Evolutionary conservation across 2,888 invertebrate genomes (phyloP), one percentile per base, ranked within the genome.

Genomic region (Thysanoteuthis rhombus): DNA sequence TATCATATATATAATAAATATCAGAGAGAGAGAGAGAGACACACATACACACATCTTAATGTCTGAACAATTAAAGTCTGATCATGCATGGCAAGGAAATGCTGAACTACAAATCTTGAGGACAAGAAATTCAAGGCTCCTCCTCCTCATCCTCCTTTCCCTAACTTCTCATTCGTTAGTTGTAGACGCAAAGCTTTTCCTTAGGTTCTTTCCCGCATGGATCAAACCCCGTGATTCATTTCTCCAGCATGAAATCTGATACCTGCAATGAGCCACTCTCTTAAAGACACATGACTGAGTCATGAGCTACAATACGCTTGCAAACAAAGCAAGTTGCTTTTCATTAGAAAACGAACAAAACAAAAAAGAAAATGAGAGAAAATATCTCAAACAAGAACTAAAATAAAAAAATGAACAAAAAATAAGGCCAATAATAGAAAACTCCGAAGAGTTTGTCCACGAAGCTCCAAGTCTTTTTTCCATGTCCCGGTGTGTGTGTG

Each of bases 211-310:
- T 52, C 52, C 52, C 25, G 28, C 52, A 52, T 52, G 36, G 75
- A 75, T 75, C n/a, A 75, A 75, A 75, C 75, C 75, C 75, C 75
- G 75, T 75, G 75, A 75, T 75, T 75, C 75, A 75, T 75, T 75
- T 75, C 75, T 75, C 75, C n/a, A 3, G 75, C 75, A 75, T 75
- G 75, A 75, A 75, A 75, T n/a, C n/a, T 36, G 75, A 75, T 75
- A 75, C 75, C n/a, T 75, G n/a, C 75, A 75, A 36, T 75, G 75
- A 75, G 75, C 75, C 75, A 75, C n/a, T 75, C 75, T 75, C 75
- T 75, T 75, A 75, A 36, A 75, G 75, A 75, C n/a, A 75, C 75
- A 36, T 75, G 75, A n/a, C 75, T 75, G 75, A 75, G 75, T 75
- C 75, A 75, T 75, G 75, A 75, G 75, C 75, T 36, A n/a, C 75